Base-by-base conservation (phyloP, 2,888 invertebrate species). In the Biston betularia region DNA sequence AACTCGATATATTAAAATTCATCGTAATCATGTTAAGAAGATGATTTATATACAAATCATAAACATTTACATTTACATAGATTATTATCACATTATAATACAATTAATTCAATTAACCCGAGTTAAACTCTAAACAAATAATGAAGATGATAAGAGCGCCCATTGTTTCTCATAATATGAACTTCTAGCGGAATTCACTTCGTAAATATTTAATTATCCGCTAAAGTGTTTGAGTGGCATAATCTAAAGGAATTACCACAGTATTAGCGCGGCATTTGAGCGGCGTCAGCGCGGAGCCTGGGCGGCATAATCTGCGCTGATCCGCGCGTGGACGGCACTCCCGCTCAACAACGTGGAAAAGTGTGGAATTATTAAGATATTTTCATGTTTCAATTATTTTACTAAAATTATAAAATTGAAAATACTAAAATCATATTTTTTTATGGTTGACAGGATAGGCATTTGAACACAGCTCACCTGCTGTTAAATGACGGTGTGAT, bases 301-400 rank as follows among this genome's bases (percentile, higher is more conserved):
- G 55, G 70, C 55, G 67, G 38, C 54, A 24, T 70, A 69, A 73
- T 70, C 70, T 65, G 46, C n/a, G 65, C 65, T 73, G 46, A 73
- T 61, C 67, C 63, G 53, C 49, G 6, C 50, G 34, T 38, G 45
- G 48, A 15, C 56, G 12, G 12, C 58, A 34, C 53, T 52, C 42
- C n/a, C 42, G 15, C 24, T 54, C 42, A 40, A 50, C 9, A 38
- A 38, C 6, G 24, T 55, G 11, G 14, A 53, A 38, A 6, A 14
- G 45, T 45, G 10, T 42, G 9, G 38, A 38, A 38, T 38, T 2
- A 38, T 4, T 38, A 24, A 24, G 24, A 24, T 24, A 24, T 24
- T 24, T 24, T 24, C 1, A 3, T 2, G 24, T 3, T 24, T 2
- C 24, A 24, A 24, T 24, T 24, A 24, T 3, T 24, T 24, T 24